Evolutionary conservation across 2,113 vertebrate species (phyloP).

Genomic region (Etheostoma spectabile): DNA sequence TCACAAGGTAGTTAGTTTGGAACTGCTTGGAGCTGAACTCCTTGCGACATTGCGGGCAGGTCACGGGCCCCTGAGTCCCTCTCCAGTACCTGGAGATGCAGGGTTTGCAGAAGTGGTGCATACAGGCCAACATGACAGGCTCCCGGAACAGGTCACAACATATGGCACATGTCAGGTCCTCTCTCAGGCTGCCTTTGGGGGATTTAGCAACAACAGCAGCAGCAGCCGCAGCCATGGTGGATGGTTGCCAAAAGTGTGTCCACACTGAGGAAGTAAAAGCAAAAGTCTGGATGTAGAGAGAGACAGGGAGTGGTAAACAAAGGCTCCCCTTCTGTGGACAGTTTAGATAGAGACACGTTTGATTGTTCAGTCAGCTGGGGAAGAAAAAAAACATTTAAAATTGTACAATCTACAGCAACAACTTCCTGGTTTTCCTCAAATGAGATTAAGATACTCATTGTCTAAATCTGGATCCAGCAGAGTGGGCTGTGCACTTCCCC

Average conservation of each 20-base stretch:
- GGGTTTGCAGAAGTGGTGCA: slow-evolving; percentile 90
- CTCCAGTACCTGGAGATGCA: slow-evolving; percentile 90
- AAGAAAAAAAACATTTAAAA: neutral
- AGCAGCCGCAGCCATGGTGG: slow-evolving; percentile 63
- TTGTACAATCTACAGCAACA: neutral
- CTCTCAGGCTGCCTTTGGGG: slow-evolving; percentile 80
- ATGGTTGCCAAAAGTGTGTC: neutral
- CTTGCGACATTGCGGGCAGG: slow-evolving; percentile 89
- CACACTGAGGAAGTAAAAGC: slow-evolving; percentile 44
- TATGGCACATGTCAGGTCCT: slow-evolving; percentile 91
- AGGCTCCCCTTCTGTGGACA: neutral
- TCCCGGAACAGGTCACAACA: slow-evolving; percentile 89
- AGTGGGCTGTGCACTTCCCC: neutral
- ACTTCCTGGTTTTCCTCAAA: neutral
- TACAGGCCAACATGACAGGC: slow-evolving; percentile 90
- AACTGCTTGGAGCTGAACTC: slow-evolving; percentile 82
- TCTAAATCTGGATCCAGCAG: neutral
- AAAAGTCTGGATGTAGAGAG: slow-evolving; percentile 2
- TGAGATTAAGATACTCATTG: neutral
- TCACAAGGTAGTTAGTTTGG: slow-evolving; percentile 88
- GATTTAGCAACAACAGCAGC: slow-evolving; percentile 1
- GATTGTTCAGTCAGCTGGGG: neutral
- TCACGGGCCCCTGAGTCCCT: slow-evolving; percentile 68
- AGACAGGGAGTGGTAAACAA: neutral
- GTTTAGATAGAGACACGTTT: neutral